Base-by-base conservation (phyloP, 2,113 vertebrate genomes). In the Indicator maculatus region DNA sequence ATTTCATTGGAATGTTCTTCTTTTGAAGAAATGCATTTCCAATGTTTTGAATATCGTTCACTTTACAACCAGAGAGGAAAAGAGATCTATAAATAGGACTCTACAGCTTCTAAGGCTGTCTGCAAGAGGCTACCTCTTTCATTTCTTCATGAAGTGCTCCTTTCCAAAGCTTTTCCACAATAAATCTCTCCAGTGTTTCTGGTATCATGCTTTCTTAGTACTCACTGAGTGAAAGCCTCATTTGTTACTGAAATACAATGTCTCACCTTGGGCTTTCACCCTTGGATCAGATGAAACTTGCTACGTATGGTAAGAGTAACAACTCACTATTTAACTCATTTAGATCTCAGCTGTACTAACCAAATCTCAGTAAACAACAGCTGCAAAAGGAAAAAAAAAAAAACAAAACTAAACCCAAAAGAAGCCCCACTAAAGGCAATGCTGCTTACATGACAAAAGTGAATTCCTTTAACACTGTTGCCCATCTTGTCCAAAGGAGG, bases 401-500 rank as follows among this genome's bases (percentile, higher is more conserved):
- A 61, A 69, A 38, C 36, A 36, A 36, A 36, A 18, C 9, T 24
- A 38, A 11, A 38, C 27, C 26, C 26, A 39, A 65, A n/a, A 21
- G 45, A 45, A 30, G 6, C 38, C 12, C 1, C 10, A 27, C 24
- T 28, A 39, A 80, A 53, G n/a, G 8, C 31, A 73, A 38, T n/a
- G 31, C 23, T 78, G 89, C 98, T 89, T 98, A 99, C 99, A 63
- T 99, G 99, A 98, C 99, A 99, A 93, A 99, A 99, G 93, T 99
- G 98, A 97, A 99, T 99, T 74, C 99, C 99, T 72, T 99, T 98
- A 81, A 99, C 99, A 33, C 99, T 99, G 98, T 99, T 99, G 38
- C 99, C 99, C 97, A 99, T 98, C 95, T 99, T 99, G 97, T 99
- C 99, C 69, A 99, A 97, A 15, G 99, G 98, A 85, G 99, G 99